Base-by-base conservation (phyloP, 2,888 invertebrate species). In the Lasioglossum lativentre region DNA sequence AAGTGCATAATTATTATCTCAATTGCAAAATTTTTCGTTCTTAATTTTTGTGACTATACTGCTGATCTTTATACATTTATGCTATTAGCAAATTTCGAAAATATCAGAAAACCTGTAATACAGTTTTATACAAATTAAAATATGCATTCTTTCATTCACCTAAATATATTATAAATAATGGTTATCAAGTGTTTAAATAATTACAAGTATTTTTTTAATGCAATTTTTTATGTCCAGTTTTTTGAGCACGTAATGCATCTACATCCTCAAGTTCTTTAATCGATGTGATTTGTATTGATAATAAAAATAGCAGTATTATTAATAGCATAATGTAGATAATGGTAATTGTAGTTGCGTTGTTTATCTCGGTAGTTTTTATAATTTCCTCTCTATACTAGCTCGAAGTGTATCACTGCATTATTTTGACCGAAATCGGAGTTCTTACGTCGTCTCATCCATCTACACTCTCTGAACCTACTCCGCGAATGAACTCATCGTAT, bases 401-500 rank as follows among this genome's bases (percentile, higher is more conserved):
- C 42, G 42, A 16, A n/a, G 42, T 40, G 38, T 74, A 30, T 40
- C n/a, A 12, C 16, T 56, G 56, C 68, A 56, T 78, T 56, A 75
- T 83, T 70, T 12, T 59, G 38, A 70, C 47, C 34, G 34, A 75
- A 75, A 63, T 73, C 59, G 30, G 38, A 45, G 27, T 14, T 38
- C 73, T 45, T 19, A 8, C 23, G n/a, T 75, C 68, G 52, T 68
- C 52, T 52, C 66, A 47, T 45, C 52, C n/a, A 23, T 78, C 59
- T 56, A n/a, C 66, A 74, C 45, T 73, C 75, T 40, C 74, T 38
- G 63, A 63, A 76, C 59, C 63, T 63, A 63, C 81, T 75, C 38
- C 78, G 42, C 45, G 71, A 76, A 78, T 75, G 75, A 76, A 79
- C 80, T 70, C 59, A 27, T 77, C 42, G 47, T 77, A 47, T 45